Conservation (phyloP, 1,140 invertebrate genomes). For the Nixonia krombeini region DNA sequence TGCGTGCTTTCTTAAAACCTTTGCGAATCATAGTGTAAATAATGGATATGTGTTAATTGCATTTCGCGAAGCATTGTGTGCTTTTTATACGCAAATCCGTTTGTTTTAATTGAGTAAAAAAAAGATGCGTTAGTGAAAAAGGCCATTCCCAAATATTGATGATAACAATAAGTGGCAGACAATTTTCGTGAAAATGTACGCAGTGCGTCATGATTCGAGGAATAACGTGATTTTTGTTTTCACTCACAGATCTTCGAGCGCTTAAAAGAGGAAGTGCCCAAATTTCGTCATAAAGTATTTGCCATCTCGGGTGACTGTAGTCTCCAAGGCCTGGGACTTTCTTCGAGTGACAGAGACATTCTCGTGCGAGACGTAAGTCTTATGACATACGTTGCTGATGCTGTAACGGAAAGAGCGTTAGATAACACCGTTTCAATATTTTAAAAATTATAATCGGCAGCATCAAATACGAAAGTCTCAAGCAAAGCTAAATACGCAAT, state of each 20-base stretch:
- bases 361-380: conserved; percentile 75
- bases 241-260: conserved; percentile 72
- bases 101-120: not conserved
- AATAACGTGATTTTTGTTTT: not conserved
- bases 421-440: no score
- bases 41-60: not conserved
- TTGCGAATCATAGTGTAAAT: conserved; percentile 1
- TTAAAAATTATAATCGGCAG: no score
- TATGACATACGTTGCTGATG: no score
- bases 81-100: not conserved
- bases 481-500: no score
- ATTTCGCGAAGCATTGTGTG: not conserved
- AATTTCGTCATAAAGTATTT: conserved; percentile 78
- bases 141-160: not conserved
- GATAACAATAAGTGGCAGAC: no score
- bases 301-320: conserved; percentile 78
- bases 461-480: no score
- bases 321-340: conserved; percentile 76
- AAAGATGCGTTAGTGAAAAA: not conserved
- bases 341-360: conserved; percentile 73
- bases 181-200: no score
- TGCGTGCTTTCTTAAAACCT: conserved; percentile 8
- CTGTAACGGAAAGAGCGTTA: no score
- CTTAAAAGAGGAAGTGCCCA: conserved; percentile 74
- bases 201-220: not conserved